A percentile compares a stretch with the other conserved stretches of the same genome.
Evolutionary conservation across 2,113 vertebrate species (phyloP).

Genomic region (Bubo bubo): DNA sequence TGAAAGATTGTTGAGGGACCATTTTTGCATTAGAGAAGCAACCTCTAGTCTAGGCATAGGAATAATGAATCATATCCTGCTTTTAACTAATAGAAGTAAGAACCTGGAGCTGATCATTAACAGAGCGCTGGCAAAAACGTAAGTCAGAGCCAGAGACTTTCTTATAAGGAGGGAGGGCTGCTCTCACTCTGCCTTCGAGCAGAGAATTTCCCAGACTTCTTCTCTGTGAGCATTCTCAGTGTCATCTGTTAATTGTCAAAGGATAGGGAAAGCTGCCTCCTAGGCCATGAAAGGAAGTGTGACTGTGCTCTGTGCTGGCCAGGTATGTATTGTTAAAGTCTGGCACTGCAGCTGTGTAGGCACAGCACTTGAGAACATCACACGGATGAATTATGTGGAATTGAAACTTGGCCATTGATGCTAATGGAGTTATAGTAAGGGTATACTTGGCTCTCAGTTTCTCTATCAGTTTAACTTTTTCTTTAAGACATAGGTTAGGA

Average conservation of each 20-base stretch:
- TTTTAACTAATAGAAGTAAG: not conserved
- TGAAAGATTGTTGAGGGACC: not conserved
- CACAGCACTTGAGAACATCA: not conserved
- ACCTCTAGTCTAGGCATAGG: not conserved
- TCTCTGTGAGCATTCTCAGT: not conserved
- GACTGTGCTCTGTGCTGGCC: not conserved
- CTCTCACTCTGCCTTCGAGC: not conserved
- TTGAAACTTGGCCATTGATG: not conserved
- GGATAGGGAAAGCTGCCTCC: not conserved
- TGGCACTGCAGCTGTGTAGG: not conserved
- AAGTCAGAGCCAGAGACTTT: not conserved
- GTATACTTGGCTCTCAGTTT: not conserved
- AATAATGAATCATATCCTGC: not conserved
- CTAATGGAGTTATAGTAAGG: not conserved
- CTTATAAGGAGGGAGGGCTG: not conserved
- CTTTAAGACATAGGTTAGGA: not conserved
- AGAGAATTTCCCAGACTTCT: not conserved
- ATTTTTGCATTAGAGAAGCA: not conserved
- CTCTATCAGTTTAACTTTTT: not conserved
- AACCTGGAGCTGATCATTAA: not conserved
- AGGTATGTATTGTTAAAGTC: not conserved
- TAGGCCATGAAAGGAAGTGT: constrained; percentile 50
- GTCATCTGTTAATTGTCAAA: constrained; percentile 31
- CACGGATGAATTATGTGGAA: not conserved
- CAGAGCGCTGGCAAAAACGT: not conserved